Conservation (phyloP, 2,797 vertebrate species). For the Nyctibius grandis region DNA sequence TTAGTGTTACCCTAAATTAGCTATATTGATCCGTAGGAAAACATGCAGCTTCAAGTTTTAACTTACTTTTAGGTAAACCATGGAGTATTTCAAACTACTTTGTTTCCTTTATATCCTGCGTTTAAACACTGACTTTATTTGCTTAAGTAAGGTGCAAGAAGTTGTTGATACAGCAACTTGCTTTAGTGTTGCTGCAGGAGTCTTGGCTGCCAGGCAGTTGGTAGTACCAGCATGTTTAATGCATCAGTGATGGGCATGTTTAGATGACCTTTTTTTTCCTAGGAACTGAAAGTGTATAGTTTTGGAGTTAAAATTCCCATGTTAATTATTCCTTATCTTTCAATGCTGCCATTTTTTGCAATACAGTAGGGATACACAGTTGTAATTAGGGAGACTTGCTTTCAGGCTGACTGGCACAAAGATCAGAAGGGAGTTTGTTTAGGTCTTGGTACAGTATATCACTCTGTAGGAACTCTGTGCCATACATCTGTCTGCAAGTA, state of each 20-base stretch:
- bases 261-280: neutral
- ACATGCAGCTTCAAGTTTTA: neutral
- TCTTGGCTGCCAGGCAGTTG: neutral
- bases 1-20: neutral
- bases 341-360: neutral
- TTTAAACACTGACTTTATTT: neutral
- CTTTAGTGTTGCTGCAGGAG: neutral
- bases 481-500: constrained; percentile 63
- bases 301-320: neutral
- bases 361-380: neutral
- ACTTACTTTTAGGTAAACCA: neutral
- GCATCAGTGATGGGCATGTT: neutral
- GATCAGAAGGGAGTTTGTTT: neutral
- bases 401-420: neutral
- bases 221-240: neutral
- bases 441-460: neutral
- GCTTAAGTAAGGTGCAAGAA: neutral
- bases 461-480: neutral
- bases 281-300: neutral
- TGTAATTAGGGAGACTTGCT: neutral
- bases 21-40: neutral
- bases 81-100: neutral
- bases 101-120: neutral
- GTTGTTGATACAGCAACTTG: neutral
- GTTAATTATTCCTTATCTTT: neutral